Conservation (phyloP, 2,888 invertebrate species). For the Gibbula magus region DNA sequence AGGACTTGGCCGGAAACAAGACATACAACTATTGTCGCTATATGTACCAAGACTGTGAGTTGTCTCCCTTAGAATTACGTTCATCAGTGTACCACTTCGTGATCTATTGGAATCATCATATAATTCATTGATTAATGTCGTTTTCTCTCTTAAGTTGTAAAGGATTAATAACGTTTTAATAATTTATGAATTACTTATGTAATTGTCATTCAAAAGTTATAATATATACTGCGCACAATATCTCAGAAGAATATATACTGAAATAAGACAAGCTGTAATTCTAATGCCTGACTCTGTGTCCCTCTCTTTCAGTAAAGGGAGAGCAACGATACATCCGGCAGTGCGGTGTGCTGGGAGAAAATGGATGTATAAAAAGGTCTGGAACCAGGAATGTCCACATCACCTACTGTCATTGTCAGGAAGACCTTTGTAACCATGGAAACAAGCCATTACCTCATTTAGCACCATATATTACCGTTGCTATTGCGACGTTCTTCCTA, state of each 20-base stretch:
- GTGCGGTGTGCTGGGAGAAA: neutral
- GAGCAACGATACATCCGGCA: slow-evolving; percentile 8
- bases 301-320: slow-evolving; percentile 5
- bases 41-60: slow-evolving; percentile 29
- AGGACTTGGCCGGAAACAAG: slow-evolving; percentile 6
- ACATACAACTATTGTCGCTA: slow-evolving; percentile 26
- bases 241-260: too few relatives aligned
- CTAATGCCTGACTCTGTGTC: neutral
- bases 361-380: neutral
- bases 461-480: neutral
- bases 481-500: neutral
- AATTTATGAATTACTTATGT: too few relatives aligned
- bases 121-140: too few relatives aligned
- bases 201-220: too few relatives aligned
- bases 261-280: too few relatives aligned
- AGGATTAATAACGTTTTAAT: neutral
- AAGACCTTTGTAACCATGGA: slow-evolving; percentile 11
- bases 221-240: too few relatives aligned
- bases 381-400: neutral
- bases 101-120: too few relatives aligned
- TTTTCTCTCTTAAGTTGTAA: too few relatives aligned
- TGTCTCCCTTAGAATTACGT: neutral
- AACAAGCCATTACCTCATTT: neutral
- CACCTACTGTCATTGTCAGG: slow-evolving; percentile 17
- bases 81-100: too few relatives aligned